Base-by-base conservation (phyloP, 1,140 invertebrate genomes). In the Carposina sasakii region DNA sequence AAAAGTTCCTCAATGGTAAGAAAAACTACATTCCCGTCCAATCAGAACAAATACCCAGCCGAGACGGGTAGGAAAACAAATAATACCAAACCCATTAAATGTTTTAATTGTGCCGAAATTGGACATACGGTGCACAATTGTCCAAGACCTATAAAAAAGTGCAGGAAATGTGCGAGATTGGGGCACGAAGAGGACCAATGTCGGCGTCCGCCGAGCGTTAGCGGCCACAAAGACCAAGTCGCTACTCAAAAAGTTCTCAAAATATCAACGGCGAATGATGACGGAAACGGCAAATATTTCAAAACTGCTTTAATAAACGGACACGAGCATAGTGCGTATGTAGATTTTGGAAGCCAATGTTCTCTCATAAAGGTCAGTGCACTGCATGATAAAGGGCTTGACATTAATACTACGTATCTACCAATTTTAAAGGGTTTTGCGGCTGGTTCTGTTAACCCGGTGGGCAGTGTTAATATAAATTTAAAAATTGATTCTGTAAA, bases 371-470 rank as follows among this genome's bases (percentile, higher is more conserved):
- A 47, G 26, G 12, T 36, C n/a, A 47, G 30, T 33, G 15, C 10
- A 16, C 16, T 47, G 13, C 3, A 13, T 1, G 44, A 47, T 21
- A 16, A 20, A 36, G 17, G 17, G 17, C 6, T 36, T 47, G 17
- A 15, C n/a, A 23, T 31, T 47, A 20, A 13, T 23, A 15, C 6
- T 15, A 13, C n/a, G 10, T 3, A 31, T 40, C 8, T 17, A 30
- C 23, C 47, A n/a, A 4, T 49, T 5, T 21, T 49, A 10, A 49
- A 49, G 19, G 47, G 47, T n/a, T 49, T 49, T 49, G 36, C 36
- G 6, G 5, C n/a, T 31, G 37, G 47, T 5, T 28, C 23, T 20
- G 24, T 17, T 0, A 23, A 41, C 24, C 47, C 47, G 26, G 5
- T 41, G 8, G 47, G 47, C n/a, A 16, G 24, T 3, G 47, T 41